phyloP scores from a whole-genome alignment of 2,888 invertebrate genomes.

The Mythimna loreyi region DNA sequence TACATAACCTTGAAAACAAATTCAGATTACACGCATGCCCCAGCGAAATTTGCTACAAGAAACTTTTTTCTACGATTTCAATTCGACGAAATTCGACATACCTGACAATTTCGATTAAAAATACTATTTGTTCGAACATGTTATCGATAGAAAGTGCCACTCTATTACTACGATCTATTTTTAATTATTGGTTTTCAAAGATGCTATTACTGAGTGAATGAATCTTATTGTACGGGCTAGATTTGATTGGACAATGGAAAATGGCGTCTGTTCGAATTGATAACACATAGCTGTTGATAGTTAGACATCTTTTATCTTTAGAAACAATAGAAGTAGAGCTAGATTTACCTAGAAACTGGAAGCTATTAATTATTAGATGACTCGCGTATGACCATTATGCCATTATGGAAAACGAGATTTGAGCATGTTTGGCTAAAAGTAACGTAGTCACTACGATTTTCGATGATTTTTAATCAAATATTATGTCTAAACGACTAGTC shows the following conservation, averaged over 20 bases:
- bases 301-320: not conserved
- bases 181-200: conserved; percentile 40
- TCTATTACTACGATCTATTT: conserved; percentile 24
- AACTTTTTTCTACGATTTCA: no score
- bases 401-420: no score
- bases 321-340: not conserved
- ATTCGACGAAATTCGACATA: not conserved
- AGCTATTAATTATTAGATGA: not conserved
- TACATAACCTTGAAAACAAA: not conserved
- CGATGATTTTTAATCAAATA: no score
- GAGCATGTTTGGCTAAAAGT: no score
- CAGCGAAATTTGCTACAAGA: no score
- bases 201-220: conserved; percentile 34
- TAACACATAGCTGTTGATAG: conserved; percentile 8
- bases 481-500: no score
- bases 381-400: no score
- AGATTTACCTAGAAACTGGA: not conserved
- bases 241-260: conserved; percentile 26
- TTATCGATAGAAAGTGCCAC: conserved; percentile 41
- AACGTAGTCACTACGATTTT: no score
- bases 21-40: not conserved
- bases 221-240: conserved; percentile 16
- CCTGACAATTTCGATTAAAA: conserved; percentile 4
- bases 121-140: no score
- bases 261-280: not conserved